phyloP scores from a whole-genome alignment of 1,140 invertebrate genomes.

The Holcopasites calliopsidis region DNA sequence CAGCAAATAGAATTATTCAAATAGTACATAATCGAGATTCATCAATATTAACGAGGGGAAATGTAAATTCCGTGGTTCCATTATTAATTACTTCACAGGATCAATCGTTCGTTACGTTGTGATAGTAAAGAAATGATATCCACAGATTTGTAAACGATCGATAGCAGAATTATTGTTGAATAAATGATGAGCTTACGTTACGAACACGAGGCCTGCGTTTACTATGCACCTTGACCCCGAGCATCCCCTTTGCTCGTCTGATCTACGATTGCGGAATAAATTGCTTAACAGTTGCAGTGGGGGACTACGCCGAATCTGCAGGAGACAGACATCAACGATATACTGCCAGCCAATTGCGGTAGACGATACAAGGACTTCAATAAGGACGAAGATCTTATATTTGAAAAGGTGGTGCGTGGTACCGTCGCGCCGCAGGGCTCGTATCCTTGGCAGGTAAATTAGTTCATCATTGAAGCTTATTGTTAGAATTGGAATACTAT shows the following conservation, averaged over 20 bases:
- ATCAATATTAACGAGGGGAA: no score
- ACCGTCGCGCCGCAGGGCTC: slow-evolving; percentile 81
- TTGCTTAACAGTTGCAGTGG: slow-evolving; percentile 49
- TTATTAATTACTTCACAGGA: background rate
- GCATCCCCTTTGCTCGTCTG: slow-evolving; percentile 47
- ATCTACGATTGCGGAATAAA: slow-evolving; percentile 15
- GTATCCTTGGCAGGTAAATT: slow-evolving; percentile 89
- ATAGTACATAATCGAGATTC: no score
- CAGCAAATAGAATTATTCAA: no score
- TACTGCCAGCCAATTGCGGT: slow-evolving; percentile 79
- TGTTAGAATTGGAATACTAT: background rate
- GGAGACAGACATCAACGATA: slow-evolving; percentile 68
- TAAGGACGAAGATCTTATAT: slow-evolving; percentile 75
- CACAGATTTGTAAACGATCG: slow-evolving; percentile 27
- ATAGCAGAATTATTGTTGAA: slow-evolving; percentile 8
- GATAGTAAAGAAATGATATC: background rate
- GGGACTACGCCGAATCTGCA: slow-evolving; percentile 33
- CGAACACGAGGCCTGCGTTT: slow-evolving; percentile 18
- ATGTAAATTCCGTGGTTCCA: no score
- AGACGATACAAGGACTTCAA: slow-evolving; percentile 77
- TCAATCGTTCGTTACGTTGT: background rate
- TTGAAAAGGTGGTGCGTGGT: slow-evolving; percentile 81
- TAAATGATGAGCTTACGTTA: slow-evolving; percentile 35
- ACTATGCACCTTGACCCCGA: slow-evolving; percentile 54
- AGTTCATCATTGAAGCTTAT: slow-evolving; percentile 37